These are phyloP conservation scores for Bradypodion pumilum DNA, from an alignment of 2,797 vertebrate genomes.

Conservation along the genomic window DNA sequence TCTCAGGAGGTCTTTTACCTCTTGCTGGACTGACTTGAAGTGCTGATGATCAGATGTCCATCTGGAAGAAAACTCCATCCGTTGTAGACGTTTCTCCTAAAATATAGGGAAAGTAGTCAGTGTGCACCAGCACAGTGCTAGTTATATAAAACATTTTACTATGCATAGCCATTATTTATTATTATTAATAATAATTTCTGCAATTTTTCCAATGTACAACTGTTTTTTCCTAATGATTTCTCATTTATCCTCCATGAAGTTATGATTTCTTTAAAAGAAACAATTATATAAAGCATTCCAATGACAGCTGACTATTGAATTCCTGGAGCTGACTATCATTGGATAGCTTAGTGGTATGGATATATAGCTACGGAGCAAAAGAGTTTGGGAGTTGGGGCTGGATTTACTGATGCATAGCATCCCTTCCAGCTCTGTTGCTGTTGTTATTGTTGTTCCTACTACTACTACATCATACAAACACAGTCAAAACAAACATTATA, in stretches of 20 bases:
- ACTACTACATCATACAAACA: too few species aligned
- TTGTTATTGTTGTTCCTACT: too few species aligned
- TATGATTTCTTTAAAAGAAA: background rate
- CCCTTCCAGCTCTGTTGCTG: too few species aligned
- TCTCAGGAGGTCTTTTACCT: slow-evolving; percentile 76
- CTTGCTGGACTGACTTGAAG: slow-evolving; percentile 75
- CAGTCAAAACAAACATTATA: too few species aligned
- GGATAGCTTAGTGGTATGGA: too few species aligned
- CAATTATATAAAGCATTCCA: background rate
- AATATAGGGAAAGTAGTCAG: slow-evolving; percentile 66
- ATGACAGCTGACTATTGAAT: background rate
- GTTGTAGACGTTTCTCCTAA: slow-evolving; percentile 87
- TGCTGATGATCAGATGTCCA: slow-evolving; percentile 81
- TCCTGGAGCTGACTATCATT: background rate
- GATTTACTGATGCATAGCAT: too few species aligned
- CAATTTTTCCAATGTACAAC: background rate
- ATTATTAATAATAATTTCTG: background rate
- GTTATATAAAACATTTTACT: slow-evolving; percentile 54
- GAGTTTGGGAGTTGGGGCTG: too few species aligned
- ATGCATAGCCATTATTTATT: slow-evolving; percentile 1
- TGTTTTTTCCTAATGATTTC: background rate
- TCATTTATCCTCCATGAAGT: background rate
- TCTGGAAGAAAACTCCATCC: slow-evolving; percentile 82
- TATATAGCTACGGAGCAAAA: too few species aligned
- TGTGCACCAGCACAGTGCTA: slow-evolving; percentile 56